Conservation (phyloP, 2,113 vertebrate species). For the Zootoca vivipara region DNA sequence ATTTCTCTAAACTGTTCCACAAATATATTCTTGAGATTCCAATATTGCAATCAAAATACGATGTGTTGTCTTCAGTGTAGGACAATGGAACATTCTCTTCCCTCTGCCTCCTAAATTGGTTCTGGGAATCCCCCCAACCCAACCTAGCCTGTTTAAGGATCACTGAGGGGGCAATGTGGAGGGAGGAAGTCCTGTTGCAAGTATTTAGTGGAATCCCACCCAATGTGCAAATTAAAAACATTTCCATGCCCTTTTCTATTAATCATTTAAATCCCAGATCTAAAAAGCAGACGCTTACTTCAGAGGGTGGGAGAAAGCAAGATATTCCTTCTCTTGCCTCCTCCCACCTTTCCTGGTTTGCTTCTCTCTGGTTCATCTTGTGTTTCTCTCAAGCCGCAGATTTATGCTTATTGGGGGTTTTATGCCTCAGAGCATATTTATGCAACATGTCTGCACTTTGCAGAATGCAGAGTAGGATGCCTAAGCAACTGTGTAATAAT, state of each 20-base stretch:
- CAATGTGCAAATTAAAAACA: neutral
- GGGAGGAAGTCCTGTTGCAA: no score
- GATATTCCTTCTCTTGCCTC: neutral
- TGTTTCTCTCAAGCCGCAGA: neutral
- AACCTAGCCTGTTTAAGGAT: no score
- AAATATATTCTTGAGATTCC: conserved; percentile 2
- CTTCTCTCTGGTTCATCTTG: conserved; percentile 34
- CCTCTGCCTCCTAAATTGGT: no score
- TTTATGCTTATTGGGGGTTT: neutral
- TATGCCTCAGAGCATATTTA: conserved; percentile 22
- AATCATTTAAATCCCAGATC: neutral
- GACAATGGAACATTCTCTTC: no score
- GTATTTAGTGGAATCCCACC: no score
- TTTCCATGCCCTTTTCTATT: neutral
- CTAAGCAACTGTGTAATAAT: neutral
- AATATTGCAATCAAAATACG: neutral
- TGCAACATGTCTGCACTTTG: conserved; percentile 11
- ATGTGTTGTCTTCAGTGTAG: no score
- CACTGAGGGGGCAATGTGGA: no score
- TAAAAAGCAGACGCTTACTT: neutral
- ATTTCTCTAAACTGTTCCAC: neutral
- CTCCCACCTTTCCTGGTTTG: conserved; percentile 12
- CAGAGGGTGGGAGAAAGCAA: conserved; percentile 13
- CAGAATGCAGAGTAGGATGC: neutral
- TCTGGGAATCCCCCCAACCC: no score